phyloP scores from a whole-genome alignment of 2,797 vertebrate species.

The Melanotaenia maccullochi region DNA sequence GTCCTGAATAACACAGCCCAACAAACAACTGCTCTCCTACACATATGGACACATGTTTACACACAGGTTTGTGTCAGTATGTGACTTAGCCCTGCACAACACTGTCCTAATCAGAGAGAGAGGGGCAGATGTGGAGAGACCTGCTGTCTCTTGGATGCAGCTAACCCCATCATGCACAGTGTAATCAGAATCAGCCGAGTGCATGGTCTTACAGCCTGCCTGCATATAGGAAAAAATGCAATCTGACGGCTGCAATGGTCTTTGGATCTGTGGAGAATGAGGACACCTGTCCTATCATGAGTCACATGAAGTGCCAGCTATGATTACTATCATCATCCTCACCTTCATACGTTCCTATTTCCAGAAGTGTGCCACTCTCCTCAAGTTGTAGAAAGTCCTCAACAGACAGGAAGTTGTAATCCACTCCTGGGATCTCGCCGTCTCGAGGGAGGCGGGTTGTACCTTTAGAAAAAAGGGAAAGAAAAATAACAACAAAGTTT shows the following conservation, averaged over 20 bases:
- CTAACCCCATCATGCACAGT: constrained; percentile 53
- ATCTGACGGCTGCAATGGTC: constrained; percentile 37
- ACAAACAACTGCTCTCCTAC: constrained; percentile 29
- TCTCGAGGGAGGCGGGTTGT: constrained; percentile 93
- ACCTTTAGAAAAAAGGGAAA: constrained; percentile 80
- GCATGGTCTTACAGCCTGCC: constrained; percentile 38
- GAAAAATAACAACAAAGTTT: not conserved
- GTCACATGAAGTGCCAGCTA: constrained; percentile 29
- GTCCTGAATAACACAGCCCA: constrained; percentile 18
- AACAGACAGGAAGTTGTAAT: constrained; percentile 96
- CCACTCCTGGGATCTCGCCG: constrained; percentile 94
- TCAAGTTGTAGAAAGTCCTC: constrained; percentile 93
- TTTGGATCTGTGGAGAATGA: constrained; percentile 49
- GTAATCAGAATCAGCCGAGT: constrained; percentile 68
- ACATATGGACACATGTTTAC: constrained; percentile 28
- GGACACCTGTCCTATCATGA: constrained; percentile 51
- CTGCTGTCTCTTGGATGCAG: constrained; percentile 68
- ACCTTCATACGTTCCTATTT: constrained; percentile 98
- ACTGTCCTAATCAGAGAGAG: constrained; percentile 71
- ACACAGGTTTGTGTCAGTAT: constrained; percentile 63
- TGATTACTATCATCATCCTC: constrained; percentile 52
- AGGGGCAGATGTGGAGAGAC: constrained; percentile 73
- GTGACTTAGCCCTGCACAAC: constrained; percentile 57
- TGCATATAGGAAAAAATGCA: constrained; percentile 52
- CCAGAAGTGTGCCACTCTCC: constrained; percentile 92